These are phyloP conservation scores for Semicossyphus pulcher DNA, from an alignment of 2,113 vertebrate species.

Conservation along the genomic window DNA sequence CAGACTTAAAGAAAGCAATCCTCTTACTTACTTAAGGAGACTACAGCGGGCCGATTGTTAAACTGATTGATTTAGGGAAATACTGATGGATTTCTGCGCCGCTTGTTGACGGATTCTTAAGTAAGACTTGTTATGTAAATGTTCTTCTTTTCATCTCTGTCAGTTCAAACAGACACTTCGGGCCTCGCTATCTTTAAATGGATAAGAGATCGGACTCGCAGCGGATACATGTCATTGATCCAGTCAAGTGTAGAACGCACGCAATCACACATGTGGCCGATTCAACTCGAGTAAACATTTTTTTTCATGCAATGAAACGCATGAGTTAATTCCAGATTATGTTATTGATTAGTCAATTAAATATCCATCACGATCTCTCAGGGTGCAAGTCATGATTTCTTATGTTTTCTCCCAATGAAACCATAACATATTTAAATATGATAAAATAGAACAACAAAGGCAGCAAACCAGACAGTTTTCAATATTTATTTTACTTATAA, in stretches of 20 bases:
- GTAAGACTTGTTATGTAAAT: conserved; percentile 68
- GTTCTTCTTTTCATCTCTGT: conserved; percentile 20
- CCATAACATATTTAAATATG: too few relatives aligned
- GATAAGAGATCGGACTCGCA: conserved; percentile 5
- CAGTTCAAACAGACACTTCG: conserved; percentile 26
- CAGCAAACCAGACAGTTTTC: too few relatives aligned
- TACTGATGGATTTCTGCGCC: conserved; percentile 58
- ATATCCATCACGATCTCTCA: too few relatives aligned
- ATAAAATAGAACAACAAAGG: too few relatives aligned
- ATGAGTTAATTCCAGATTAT: too few relatives aligned
- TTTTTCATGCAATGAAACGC: too few relatives aligned
- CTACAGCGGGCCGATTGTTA: conserved; percentile 55
- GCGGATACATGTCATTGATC: conserved; percentile 34
- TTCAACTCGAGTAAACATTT: conserved; percentile 1
- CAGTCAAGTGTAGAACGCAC: neutral
- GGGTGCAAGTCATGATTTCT: too few relatives aligned
- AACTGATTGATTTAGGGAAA: conserved; percentile 78
- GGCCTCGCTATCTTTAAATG: conserved; percentile 1
- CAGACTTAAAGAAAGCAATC: conserved; percentile 79
- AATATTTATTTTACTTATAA: too few relatives aligned
- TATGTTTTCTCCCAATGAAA: too few relatives aligned
- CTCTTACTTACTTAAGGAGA: conserved; percentile 78
- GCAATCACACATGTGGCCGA: conserved; percentile 1
- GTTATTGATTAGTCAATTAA: too few relatives aligned
- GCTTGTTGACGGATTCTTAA: conserved; percentile 70